Evolutionary conservation across 1,140 invertebrate genomes (phyloP).

Genomic region (Zeugodacus cucurbitae): DNA sequence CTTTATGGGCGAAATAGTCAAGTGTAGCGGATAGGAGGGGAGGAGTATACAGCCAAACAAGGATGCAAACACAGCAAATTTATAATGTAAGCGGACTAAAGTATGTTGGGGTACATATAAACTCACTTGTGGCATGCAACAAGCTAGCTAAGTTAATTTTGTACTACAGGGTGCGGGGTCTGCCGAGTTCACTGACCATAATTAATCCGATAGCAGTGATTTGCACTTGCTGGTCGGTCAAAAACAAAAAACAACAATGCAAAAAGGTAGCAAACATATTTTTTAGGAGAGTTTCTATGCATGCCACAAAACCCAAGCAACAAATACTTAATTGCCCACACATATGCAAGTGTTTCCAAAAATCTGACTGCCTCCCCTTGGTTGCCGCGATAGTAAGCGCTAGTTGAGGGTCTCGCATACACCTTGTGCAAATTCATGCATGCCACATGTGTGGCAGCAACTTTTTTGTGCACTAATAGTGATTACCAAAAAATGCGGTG

Average conservation of each 20-base stretch:
- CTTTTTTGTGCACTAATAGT: conserved; percentile 32
- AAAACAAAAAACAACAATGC: neutral
- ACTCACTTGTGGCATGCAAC: neutral
- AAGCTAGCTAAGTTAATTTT: neutral
- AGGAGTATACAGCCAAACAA: neutral
- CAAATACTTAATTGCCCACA: conserved; percentile 60
- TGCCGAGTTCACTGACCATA: conserved; percentile 16
- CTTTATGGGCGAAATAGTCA: conserved; percentile 34
- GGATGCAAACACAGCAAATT: neutral
- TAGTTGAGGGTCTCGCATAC: neutral
- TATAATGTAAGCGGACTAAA: neutral
- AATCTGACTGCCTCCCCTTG: no score
- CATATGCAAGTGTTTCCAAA: conserved; percentile 43
- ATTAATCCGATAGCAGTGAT: conserved; percentile 42
- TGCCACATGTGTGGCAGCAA: conserved; percentile 26
- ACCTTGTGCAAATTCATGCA: conserved; percentile 9
- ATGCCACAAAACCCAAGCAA: conserved; percentile 39
- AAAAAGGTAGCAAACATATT: neutral
- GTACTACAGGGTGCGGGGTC: neutral
- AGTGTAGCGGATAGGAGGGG: neutral
- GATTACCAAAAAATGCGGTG: neutral
- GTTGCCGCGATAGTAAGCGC: neutral
- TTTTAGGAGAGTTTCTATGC: neutral
- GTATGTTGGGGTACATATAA: neutral
- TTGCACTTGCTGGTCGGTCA: conserved; percentile 22